Conservation (phyloP, 2,888 invertebrate genomes). For the Seladonia tumulorum region DNA sequence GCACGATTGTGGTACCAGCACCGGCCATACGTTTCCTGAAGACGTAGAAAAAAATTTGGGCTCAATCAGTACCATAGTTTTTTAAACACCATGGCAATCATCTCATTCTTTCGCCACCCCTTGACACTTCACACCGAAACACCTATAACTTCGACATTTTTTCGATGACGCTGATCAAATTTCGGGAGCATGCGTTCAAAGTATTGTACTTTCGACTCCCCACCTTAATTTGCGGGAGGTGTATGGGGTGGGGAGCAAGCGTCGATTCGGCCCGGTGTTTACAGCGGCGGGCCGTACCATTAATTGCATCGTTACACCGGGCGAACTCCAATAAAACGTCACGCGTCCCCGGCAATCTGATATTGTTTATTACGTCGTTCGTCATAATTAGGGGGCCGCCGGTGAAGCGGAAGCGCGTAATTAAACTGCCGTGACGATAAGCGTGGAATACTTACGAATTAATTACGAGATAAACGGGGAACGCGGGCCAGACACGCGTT, state of each 20-base stretch:
- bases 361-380: conserved; percentile 62
- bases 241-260: conserved; percentile 12
- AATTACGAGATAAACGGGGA: conserved; percentile 53
- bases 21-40: no score
- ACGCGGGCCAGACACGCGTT: conserved; percentile 8
- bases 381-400: conserved; percentile 60
- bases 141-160: no score
- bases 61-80: no score
- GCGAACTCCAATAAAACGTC: conserved; percentile 61
- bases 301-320: conserved; percentile 61
- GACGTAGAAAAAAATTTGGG: no score
- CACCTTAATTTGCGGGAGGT: background rate
- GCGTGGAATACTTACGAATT: conserved; percentile 61
- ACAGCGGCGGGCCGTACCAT: conserved; percentile 44
- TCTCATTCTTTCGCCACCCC: no score
- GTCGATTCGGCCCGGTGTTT: conserved; percentile 46
- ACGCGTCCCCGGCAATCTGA: conserved; percentile 57
- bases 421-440: conserved; percentile 57
- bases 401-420: conserved; percentile 54
- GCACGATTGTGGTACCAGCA: no score
- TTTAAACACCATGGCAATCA: no score
- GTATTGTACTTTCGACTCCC: background rate
- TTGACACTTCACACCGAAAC: no score
- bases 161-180: no score
- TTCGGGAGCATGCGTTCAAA: background rate